Evolutionary conservation across 2,888 invertebrate species (phyloP), one percentile per base, ranked within the genome.

Genomic region (Acanthosepion lycidas): DNA sequence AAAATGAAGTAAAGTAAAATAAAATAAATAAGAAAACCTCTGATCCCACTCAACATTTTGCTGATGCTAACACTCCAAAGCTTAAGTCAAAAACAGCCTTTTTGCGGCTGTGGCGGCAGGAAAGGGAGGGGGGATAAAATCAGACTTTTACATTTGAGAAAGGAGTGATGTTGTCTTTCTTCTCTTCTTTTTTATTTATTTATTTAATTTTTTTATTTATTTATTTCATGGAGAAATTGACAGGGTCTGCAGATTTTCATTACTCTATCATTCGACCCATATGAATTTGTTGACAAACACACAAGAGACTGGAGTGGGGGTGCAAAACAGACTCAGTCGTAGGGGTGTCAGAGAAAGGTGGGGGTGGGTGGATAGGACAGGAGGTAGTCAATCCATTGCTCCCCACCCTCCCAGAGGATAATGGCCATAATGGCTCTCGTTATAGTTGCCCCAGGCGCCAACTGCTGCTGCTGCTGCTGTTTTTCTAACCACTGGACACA

Each of bases 361-460:
- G n/a, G 78, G 6, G n/a, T n/a, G 78, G 78, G n/a, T 78, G 78
- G 78, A 78, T 33, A 78, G n/a, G 78, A 78, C 78, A n/a, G 78
- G 78, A 78, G 78, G 78, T n/a, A 33, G 15, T n/a, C 12, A n/a
- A n/a, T 20, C 59, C 59, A 23, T 4, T 26, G 26, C 64, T 18
- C 78, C n/a, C 78, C n/a, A n/a, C 78, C 33, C 78, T 78, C 78
- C 78, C n/a, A 78, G n/a, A 78, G 78, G 78, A 78, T 78, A 78
- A 78, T 78, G 78, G 78, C 78, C 78, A 78, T 78, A 78, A 78
- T 78, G 78, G 78, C 78, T 33, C 78, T 78, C n/a, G n/a, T 78
- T 78, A 78, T n/a, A 78, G 78, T 78, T n/a, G 78, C 78, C 78
- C 78, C n/a, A 78, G 78, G 78, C 78, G n/a, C 78, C 78, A 78